Percentiles rank a stretch among this genome's conserved stretches.
phyloP scores from a whole-genome alignment of 2,888 invertebrate genomes.

The Pseudolycoriella hygida region DNA sequence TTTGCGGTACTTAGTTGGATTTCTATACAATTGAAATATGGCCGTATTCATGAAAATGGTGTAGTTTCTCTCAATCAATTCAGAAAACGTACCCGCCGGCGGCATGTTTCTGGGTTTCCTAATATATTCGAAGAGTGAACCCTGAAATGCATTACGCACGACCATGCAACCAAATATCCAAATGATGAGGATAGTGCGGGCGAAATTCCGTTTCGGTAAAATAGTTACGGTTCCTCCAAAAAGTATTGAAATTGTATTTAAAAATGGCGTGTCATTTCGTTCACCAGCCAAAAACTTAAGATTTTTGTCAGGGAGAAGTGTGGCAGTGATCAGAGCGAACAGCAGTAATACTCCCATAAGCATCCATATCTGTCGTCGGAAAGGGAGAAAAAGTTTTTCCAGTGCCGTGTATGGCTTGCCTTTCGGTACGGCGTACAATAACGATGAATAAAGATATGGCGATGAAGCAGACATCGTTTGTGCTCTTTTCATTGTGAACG shows the following conservation, averaged over 20 bases:
- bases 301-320: no score
- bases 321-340: not conserved
- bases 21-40: not conserved
- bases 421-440: not conserved
- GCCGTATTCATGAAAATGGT: not conserved
- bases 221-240: conserved; percentile 6
- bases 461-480: not conserved
- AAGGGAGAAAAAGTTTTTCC: not conserved
- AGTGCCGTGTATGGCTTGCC: not conserved
- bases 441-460: not conserved
- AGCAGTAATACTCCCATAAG: not conserved
- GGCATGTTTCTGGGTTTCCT: conserved; percentile 2
- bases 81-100: not conserved
- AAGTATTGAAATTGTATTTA: conserved; percentile 8
- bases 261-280: conserved; percentile 4
- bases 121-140: conserved; percentile 9
- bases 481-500: not conserved
- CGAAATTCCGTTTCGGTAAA: conserved; percentile 9
- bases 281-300: conserved; percentile 8
- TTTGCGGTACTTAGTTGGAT: no score
- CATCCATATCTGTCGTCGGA: not conserved
- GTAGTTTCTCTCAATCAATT: not conserved
- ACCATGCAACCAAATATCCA: conserved; percentile 9
- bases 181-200: conserved; percentile 8
- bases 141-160: conserved; percentile 11